These are phyloP conservation scores for Tamias sibiricus DNA, from an alignment of 2,113 vertebrate species.

Conservation along the genomic window DNA sequence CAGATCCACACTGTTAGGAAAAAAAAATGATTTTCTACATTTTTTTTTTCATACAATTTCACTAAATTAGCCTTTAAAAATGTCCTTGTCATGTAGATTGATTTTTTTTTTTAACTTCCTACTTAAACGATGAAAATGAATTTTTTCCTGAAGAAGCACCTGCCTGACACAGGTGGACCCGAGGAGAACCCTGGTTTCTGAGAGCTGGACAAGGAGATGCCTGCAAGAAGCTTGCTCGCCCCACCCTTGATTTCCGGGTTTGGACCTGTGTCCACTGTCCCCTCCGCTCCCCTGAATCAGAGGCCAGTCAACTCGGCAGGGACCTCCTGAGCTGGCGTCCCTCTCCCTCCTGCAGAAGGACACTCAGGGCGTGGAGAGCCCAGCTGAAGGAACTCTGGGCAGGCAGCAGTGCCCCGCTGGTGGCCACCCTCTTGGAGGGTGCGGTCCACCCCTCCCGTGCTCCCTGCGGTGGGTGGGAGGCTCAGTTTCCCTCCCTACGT, in stretches of 20 bases:
- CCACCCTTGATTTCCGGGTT: fast-evolving
- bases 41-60: slow-evolving; percentile 77
- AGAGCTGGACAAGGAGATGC: background rate
- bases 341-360: background rate
- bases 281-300: fast-evolving
- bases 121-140: slow-evolving; percentile 72
- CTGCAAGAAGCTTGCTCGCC: fast-evolving
- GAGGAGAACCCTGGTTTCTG: background rate
- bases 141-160: background rate
- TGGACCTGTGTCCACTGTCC: fast-evolving
- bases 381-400: fast-evolving
- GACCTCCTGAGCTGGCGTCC: fast-evolving
- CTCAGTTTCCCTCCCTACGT: fast-evolving
- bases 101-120: slow-evolving; percentile 68
- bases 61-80: slow-evolving; percentile 80
- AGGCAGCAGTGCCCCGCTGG: background rate
- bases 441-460: fast-evolving
- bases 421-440: background rate
- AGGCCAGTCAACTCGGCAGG: fast-evolving
- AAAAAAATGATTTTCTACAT: slow-evolving; percentile 74
- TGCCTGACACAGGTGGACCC: background rate
- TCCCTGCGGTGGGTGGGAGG: fast-evolving
- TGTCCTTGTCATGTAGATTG: slow-evolving; percentile 73
- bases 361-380: background rate
- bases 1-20: slow-evolving; percentile 21